Evolutionary conservation across 2,113 vertebrate species (phyloP), one percentile per base, ranked within the genome.

Genomic region (Calonectris borealis): DNA sequence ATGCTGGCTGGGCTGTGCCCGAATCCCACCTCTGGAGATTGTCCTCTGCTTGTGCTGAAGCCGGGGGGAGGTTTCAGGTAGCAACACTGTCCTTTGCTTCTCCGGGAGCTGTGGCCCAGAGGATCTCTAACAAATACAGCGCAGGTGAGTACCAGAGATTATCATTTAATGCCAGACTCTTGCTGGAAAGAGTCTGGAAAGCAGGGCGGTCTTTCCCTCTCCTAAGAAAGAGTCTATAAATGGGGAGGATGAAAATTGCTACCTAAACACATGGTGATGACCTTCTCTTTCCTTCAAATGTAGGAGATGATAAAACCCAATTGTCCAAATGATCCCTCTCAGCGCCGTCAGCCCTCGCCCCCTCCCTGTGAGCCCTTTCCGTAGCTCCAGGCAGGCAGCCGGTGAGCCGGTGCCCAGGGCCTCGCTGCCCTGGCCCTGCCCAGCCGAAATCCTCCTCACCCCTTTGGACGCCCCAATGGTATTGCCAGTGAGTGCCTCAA

Each of bases 311-410:
- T 31, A 21, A 65, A 92, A 34, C 52, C 12, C 22, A 26, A 8
- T 14, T 46, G 27, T 25, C 32, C 17, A 9, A n/a, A 13, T 32
- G 19, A 12, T 42, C 82, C 24, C 31, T 42, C 36, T 19, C 15
- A 29, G 36, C 1, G 1, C 34, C 1, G 0, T 17, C 75, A 77
- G 76, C 60, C n/a, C 32, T 76, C 1, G 1, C 14, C 10, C 22
- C 26, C 15, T 66, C 26, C 13, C 20, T 9, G 2, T 14, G 49
- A 54, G 38, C 44, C 16, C 14, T 58, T 58, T 29, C 66, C 4
- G 0, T 36, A 62, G 32, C n/a, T 61, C 26, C 1, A 4, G 44
- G 57, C 69, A 17, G 13, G 36, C 32, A 49, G 32, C 17, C 0
- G 0, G 42, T 4, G 16, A 46, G 34, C 12, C 4, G 1, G 7